phyloP scores from a whole-genome alignment of 2,797 vertebrate species.

The Premnoplex brunnescens region DNA sequence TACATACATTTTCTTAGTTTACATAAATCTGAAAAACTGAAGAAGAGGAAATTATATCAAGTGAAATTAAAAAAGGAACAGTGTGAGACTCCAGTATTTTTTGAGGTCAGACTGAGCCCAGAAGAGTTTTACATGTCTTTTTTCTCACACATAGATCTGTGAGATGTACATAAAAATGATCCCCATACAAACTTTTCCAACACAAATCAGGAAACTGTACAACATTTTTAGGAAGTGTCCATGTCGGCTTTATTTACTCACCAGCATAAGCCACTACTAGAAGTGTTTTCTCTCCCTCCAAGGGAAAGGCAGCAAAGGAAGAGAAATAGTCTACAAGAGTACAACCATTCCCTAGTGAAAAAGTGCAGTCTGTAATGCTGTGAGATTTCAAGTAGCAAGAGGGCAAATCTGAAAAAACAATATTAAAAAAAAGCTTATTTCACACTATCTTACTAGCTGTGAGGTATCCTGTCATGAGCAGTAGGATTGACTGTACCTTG shows the following conservation, averaged over 20 bases:
- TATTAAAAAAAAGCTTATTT: background rate
- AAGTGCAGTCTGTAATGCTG: background rate
- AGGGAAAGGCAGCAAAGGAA: background rate
- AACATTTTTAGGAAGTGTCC: background rate
- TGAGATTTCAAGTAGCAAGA: background rate
- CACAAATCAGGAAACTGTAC: background rate
- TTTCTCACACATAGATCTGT: background rate
- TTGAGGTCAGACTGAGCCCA: background rate
- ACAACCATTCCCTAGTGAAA: background rate
- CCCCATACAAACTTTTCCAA: background rate
- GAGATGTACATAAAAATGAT: background rate
- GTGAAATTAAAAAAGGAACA: background rate
- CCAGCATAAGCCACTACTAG: background rate
- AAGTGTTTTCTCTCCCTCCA: background rate
- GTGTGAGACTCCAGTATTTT: background rate
- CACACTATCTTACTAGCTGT: background rate
- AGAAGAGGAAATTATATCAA: background rate
- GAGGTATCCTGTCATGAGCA: background rate
- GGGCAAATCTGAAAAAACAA: background rate
- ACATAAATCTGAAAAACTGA: background rate
- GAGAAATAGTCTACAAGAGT: background rate
- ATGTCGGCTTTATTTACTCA: background rate
- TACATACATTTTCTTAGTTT: background rate
- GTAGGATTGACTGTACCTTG: background rate
- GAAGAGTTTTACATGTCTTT: background rate